Evolutionary conservation across 2,888 invertebrate genomes (phyloP), one percentile per base, ranked within the genome.

Genomic region (Tetropium fuscum): DNA sequence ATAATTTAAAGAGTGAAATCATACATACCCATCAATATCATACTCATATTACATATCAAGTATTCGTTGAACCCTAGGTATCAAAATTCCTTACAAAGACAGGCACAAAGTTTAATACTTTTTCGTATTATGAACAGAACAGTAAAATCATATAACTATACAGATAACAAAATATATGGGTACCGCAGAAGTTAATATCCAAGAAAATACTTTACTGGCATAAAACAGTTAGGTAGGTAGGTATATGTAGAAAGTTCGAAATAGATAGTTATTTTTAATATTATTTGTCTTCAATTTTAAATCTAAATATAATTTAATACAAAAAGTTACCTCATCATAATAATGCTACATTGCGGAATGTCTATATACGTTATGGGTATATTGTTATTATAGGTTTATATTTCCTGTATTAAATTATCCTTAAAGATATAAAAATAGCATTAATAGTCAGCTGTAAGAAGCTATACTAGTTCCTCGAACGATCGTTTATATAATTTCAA

Each of bases 101-200:
- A 76, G 76, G 76, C 76, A 76, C 76, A 72, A 75, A 75, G 73
- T 75, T 74, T 69, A 73, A 72, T 71, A 71, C 71, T 73, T 63
- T 64, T 56, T 66, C 54, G 60, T 69, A 58, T 57, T 47, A 49
- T 57, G 41, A 60, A 55, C 55, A 60, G 32, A 40, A 60, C 10
- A 55, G 55, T 40, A 34, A 34, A 6, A 22, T 43, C 19, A 40
- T 32, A 25, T 10, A 48, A 60, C 36, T 18, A 38, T 41, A 25
- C 6, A 48, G 13, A 45, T 36, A 36, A 10, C 18, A 22, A 22
- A 19, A 44, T 43, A 36, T 41, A 20, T 36, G 32, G 18, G 13
- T 18, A 11, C 11, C 16, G 22, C 20, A 30, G n/a, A 20, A 18
- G 27, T 7, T 32, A 32, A 13, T 18, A 55, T 8, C 34, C 34